phyloP scores from a whole-genome alignment of 2,888 invertebrate species.

The Sinodicranocentrus sp. region DNA sequence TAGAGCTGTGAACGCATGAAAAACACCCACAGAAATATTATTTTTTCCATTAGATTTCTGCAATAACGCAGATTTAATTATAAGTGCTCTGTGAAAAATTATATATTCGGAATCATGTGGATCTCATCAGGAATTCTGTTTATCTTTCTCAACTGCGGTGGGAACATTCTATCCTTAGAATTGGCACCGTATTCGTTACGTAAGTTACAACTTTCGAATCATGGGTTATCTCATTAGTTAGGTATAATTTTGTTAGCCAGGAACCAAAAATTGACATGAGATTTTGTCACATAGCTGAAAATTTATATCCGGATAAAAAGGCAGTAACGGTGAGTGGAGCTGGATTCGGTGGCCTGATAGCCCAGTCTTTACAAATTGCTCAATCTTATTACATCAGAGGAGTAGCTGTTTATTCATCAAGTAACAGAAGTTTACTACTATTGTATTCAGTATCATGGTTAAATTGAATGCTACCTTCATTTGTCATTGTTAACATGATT shows the following conservation, averaged over 20 bases:
- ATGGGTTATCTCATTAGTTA: too few species aligned
- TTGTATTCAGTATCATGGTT: neutral
- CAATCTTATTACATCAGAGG: slow-evolving; percentile 44
- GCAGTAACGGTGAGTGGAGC: slow-evolving; percentile 47
- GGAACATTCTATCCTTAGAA: slow-evolving; percentile 14
- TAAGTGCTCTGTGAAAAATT: neutral
- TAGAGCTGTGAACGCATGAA: neutral
- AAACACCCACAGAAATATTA: neutral
- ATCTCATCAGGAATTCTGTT: neutral
- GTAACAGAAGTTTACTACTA: slow-evolving; percentile 12
- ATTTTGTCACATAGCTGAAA: slow-evolving; percentile 19
- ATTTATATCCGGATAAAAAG: slow-evolving; percentile 16
- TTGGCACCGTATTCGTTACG: slow-evolving; percentile 37
- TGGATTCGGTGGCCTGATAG: slow-evolving; percentile 19
- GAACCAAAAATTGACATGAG: neutral
- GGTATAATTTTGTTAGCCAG: neutral
- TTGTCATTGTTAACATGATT: neutral
- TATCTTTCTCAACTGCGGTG: neutral
- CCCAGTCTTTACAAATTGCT: slow-evolving; percentile 27
- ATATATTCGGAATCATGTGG: neutral
- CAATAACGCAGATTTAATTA: neutral
- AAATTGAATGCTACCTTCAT: neutral
- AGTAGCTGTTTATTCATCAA: slow-evolving; percentile 15
- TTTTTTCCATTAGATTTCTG: neutral
- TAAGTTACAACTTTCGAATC: too few species aligned